phyloP scores from a whole-genome alignment of 2,888 invertebrate species.

The Eilema depressum region DNA sequence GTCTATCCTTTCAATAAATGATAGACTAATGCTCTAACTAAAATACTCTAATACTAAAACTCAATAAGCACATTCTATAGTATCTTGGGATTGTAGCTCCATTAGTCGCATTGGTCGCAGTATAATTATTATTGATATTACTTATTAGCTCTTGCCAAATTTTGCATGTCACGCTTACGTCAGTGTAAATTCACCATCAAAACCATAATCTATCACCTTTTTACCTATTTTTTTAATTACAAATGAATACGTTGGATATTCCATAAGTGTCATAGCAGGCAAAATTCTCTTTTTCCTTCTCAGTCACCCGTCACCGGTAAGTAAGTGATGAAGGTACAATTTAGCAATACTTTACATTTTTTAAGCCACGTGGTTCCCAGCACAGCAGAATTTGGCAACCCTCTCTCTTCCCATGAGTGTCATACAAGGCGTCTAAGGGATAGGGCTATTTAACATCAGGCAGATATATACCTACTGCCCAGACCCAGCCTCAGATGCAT shows the following conservation, averaged over 20 bases:
- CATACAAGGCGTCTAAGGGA: too few relatives aligned
- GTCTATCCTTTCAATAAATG: too few relatives aligned
- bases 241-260: background rate
- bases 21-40: too few relatives aligned
- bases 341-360: background rate
- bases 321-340: background rate
- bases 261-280: background rate
- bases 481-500: too few relatives aligned
- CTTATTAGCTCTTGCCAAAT: background rate
- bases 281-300: background rate
- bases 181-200: background rate
- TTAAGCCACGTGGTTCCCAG: too few relatives aligned
- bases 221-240: background rate
- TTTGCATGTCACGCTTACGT: background rate
- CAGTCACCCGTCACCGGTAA: background rate
- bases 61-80: too few relatives aligned
- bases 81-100: background rate
- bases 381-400: too few relatives aligned
- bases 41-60: too few relatives aligned
- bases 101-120: background rate
- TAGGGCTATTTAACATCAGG: too few relatives aligned
- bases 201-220: background rate
- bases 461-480: too few relatives aligned
- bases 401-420: too few relatives aligned
- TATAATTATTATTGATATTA: too few relatives aligned